phyloP scores from a whole-genome alignment of 2,113 vertebrate species.

The Cynocephalus volans region DNA sequence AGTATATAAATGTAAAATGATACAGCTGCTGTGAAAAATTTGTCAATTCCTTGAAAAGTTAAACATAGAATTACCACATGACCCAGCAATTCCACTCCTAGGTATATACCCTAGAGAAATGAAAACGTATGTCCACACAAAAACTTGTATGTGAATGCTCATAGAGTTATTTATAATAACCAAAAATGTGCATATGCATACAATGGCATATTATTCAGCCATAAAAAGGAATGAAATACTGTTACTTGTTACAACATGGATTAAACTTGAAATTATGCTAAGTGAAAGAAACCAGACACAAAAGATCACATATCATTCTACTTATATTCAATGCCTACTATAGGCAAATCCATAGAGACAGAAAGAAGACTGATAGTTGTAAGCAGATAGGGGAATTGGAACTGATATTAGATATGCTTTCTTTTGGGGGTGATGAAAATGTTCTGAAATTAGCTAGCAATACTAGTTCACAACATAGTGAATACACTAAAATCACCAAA shows the following conservation, averaged over 20 bases:
- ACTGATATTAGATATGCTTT: conserved; percentile 7
- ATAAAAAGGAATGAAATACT: conserved; percentile 49
- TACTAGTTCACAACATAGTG: not conserved
- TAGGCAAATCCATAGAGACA: not conserved
- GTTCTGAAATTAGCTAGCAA: not conserved
- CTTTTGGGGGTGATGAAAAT: conserved; percentile 7
- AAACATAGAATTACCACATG: not conserved
- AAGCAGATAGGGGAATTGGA: not conserved
- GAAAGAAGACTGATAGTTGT: not conserved
- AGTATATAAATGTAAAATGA: not conserved
- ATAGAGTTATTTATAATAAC: not conserved
- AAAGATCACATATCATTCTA: not conserved
- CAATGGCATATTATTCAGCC: not conserved
- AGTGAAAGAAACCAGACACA: conserved; percentile 41
- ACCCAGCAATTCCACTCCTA: conserved; percentile 29
- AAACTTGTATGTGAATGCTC: not conserved
- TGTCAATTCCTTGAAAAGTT: conserved; percentile 43
- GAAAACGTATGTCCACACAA: not conserved
- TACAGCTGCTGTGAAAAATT: not conserved
- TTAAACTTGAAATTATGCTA: conserved; percentile 39
- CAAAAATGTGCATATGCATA: not conserved
- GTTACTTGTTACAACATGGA: not conserved
- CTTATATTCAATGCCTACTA: conserved; percentile 46
- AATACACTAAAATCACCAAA: conserved; percentile 25
- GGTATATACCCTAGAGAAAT: conserved; percentile 14